Percentiles rank a stretch among this genome's conserved stretches.
These are phyloP conservation scores for Leptodactylus fallax DNA, from an alignment of 2,797 vertebrate species.

Conservation along the genomic window DNA sequence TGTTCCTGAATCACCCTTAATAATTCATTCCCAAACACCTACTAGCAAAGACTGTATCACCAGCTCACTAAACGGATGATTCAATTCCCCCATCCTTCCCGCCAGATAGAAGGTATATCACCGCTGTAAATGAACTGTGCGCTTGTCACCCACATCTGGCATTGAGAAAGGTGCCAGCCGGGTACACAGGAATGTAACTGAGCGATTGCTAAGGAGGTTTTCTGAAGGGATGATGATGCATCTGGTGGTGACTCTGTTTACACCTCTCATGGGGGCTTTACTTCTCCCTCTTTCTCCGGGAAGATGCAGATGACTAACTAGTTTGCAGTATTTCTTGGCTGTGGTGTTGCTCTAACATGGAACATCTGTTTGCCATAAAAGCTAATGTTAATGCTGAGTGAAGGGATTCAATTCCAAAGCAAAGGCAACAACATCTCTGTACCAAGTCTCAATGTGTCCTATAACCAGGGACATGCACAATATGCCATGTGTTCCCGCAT, in stretches of 20 bases:
- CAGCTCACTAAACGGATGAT: not conserved
- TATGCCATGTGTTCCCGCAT: not conserved
- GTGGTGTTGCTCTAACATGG: conserved; percentile 17
- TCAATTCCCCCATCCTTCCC: not conserved
- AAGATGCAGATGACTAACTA: conserved; percentile 40
- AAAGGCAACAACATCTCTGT: conserved; percentile 9
- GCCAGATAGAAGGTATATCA: conserved; percentile 2
- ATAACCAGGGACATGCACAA: not conserved
- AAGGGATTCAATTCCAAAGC: conserved; percentile 35
- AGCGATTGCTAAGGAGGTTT: not conserved
- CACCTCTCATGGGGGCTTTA: conserved; percentile 28
- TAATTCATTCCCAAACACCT: not conserved
- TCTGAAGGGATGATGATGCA: conserved; percentile 5
- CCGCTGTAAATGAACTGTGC: conserved; percentile 14
- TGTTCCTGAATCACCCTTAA: not conserved
- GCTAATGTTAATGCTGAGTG: conserved; percentile 39
- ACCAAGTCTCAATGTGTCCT: not conserved
- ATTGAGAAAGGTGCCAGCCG: not conserved
- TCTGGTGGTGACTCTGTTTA: conserved; percentile 26
- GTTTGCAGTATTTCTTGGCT: conserved; percentile 42
- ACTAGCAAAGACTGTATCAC: not conserved
- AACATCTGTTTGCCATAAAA: conserved; percentile 62
- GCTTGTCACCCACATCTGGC: not conserved
- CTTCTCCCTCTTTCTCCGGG: conserved; percentile 10
- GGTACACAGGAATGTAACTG: not conserved